A percentile compares a stretch with the other conserved stretches of the same genome.
Conservation (phyloP, 2,888 invertebrate species). For the Coremacera marginata region DNA sequence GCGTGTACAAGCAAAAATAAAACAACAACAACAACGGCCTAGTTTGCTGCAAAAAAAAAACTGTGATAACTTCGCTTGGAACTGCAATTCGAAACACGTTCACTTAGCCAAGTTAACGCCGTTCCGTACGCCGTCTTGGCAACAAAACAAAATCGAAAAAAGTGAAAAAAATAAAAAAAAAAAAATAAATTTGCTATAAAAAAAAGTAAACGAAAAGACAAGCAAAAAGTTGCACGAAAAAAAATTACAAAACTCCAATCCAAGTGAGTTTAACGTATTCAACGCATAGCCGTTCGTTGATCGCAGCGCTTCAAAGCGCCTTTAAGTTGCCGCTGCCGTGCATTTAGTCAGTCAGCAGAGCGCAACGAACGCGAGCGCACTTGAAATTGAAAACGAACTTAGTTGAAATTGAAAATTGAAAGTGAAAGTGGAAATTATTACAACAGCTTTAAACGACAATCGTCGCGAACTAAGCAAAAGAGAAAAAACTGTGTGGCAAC, state of each 20-base stretch:
- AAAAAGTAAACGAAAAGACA: conserved; percentile 22
- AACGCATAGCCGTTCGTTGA: background rate
- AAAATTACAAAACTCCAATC: conserved; percentile 46
- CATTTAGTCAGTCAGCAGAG: conserved; percentile 4
- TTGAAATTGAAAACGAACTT: conserved; percentile 37
- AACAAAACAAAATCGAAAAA: conserved; percentile 33
- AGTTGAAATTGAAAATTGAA: conserved; percentile 50
- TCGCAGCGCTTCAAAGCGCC: too few relatives aligned
- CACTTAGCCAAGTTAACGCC: conserved; percentile 45
- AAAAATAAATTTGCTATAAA: conserved; percentile 20
- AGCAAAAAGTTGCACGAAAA: conserved; percentile 20
- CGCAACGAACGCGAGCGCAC: conserved; percentile 26
- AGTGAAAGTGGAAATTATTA: conserved; percentile 55
- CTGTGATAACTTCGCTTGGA: conserved; percentile 30
- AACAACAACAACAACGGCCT: conserved; percentile 25
- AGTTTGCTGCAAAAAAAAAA: conserved; percentile 1
- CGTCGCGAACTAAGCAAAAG: background rate
- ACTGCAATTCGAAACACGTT: conserved; percentile 52
- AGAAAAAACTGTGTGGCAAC: background rate
- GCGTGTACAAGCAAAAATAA: conserved; percentile 56
- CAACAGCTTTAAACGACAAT: background rate
- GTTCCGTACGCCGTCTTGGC: background rate
- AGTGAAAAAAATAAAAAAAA: conserved; percentile 7
- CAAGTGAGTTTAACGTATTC: conserved; percentile 9
- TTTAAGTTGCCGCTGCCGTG: background rate